These are phyloP conservation scores for Pomatorhinus ruficollis DNA, from an alignment of 2,113 vertebrate species.

Conservation along the genomic window DNA sequence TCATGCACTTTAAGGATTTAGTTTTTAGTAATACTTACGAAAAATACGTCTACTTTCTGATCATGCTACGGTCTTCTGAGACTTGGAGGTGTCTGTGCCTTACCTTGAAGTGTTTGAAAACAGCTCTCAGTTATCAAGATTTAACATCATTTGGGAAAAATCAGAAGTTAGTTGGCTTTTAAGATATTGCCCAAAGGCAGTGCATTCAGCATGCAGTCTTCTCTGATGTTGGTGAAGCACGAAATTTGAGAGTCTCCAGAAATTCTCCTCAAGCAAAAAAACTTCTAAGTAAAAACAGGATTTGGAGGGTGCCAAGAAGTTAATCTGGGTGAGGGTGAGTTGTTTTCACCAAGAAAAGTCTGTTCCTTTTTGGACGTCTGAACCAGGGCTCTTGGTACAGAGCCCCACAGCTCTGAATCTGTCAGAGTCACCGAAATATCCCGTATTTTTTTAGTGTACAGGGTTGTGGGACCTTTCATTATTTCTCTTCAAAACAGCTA, in stretches of 20 bases:
- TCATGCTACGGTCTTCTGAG: neutral
- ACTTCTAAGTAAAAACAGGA: neutral
- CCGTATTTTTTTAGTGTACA: neutral
- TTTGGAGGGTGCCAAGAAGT: neutral
- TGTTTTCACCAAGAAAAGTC: neutral
- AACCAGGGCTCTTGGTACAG: neutral
- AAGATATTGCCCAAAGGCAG: neutral
- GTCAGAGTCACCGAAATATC: neutral
- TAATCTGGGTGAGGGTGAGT: neutral
- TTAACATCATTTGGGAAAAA: slow-evolving; percentile 29
- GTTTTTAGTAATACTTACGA: neutral
- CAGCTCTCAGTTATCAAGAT: neutral
- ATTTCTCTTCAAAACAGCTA: neutral
- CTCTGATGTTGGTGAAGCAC: neutral
- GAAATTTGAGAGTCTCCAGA: neutral
- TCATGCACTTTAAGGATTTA: neutral
- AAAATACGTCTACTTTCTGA: neutral
- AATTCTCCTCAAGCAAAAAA: slow-evolving; percentile 6
- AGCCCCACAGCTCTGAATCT: neutral
- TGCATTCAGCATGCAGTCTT: neutral
- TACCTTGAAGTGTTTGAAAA: slow-evolving; percentile 19
- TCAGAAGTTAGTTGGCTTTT: neutral
- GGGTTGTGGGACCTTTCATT: neutral
- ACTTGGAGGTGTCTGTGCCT: neutral
- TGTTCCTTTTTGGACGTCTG: neutral